Evolutionary conservation across 2,113 vertebrate genomes (phyloP), one percentile per base, ranked within the genome.

Genomic region (Festucalex cinctus): DNA sequence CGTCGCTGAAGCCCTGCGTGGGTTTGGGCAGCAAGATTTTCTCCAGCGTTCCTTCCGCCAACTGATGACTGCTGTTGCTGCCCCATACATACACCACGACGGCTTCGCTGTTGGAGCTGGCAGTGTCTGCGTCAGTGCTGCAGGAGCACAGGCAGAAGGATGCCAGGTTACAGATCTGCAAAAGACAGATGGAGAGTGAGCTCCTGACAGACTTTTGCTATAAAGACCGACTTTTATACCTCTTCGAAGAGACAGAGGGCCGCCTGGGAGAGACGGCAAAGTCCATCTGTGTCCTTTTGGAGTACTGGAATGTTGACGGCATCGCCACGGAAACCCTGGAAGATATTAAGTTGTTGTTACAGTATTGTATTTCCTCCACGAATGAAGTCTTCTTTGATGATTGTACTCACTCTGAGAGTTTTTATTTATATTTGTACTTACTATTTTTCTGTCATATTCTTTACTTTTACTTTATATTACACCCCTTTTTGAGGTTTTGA

Each of bases 41-140:
- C 86, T 93, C 92, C 78, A 93, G 86, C 0, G 92, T 93, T 73
- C 92, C 92, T 72, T 93, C 92, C 20, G 92, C 92, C 68, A 93
- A 87, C 80, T 93, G 92, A 83, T 93, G 92, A 71, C 92, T 93
- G 83, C 92, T 93, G 88, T 93, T 93, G 83, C 92, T 93, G 65
- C 92, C 92, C 92, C 92, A 93, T 60, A 93, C 92, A 37, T 92
- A 93, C 71, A 93, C 92, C 84, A 90, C 78, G 49, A 92, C 86
- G 0, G 81, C 66, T 32, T 93, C 90, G 6, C 64, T 81, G 65
- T 92, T 89, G 17, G 68, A 49, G 28, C 85, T 83, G 1, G 88
- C 68, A 32, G 87, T 69, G n/a, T 80, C 79, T 19, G 82, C 74
- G 49, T 91, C 88, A 0, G 77, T 78, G 69, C 83, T 90, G 76